A percentile compares a stretch with the other conserved stretches of the same genome.
Conservation (phyloP, 2,113 vertebrate genomes). For the Redunca redunca region DNA sequence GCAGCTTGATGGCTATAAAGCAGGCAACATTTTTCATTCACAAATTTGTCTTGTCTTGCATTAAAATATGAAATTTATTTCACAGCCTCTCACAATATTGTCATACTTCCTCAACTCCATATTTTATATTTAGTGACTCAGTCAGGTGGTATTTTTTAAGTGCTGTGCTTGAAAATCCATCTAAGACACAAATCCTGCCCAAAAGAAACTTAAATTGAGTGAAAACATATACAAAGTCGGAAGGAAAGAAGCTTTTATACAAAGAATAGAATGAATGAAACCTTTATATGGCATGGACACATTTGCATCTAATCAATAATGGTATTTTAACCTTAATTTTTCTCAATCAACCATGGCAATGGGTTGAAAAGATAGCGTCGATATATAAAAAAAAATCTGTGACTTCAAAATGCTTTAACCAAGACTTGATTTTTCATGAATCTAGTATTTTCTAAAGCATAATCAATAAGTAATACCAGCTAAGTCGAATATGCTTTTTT, state of each 20-base stretch:
- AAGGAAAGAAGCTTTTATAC: background rate
- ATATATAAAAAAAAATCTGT: background rate
- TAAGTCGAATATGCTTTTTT: constrained; percentile 49
- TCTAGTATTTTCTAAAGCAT: background rate
- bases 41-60: background rate
- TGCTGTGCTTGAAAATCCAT: background rate
- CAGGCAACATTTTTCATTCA: background rate
- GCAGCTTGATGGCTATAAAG: background rate
- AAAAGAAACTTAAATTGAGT: background rate
- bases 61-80: background rate
- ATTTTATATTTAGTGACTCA: constrained; percentile 47
- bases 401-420: constrained; percentile 10
- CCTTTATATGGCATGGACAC: background rate
- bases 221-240: background rate
- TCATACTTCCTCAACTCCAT: background rate
- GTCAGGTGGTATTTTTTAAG: background rate
- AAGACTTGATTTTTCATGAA: background rate
- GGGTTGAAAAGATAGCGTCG: background rate
- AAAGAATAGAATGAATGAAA: background rate
- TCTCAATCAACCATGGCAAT: background rate
- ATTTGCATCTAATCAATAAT: constrained; percentile 7
- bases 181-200: background rate
- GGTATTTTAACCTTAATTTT: background rate
- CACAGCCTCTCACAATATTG: background rate
- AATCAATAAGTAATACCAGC: constrained; percentile 48